Base-by-base conservation (phyloP, 2,113 vertebrate genomes). In the Alouatta palliata region DNA sequence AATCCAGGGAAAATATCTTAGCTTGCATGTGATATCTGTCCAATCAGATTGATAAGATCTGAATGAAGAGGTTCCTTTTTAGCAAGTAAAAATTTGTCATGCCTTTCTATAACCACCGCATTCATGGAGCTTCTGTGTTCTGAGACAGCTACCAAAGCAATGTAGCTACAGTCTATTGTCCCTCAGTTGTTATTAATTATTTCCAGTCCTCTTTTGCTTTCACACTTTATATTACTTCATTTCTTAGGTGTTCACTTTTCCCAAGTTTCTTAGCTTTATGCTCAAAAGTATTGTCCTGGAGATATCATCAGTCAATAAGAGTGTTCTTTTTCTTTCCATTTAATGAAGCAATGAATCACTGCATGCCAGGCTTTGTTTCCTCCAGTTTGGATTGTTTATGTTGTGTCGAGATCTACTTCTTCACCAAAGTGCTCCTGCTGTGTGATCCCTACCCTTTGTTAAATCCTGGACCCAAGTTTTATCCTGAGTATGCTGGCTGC, bases 341-440 rank as follows among this genome's bases (percentile, higher is more conserved):
- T 97, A 98, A 97, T 96, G 93, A 96, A 75, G 70, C 66, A 71
- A 92, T 95, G 94, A 92, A 97, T 97, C 92, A 95, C 79, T 37
- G 6, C 4, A 52, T 47, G n/a, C 23, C 88, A 79, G 40, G 17
- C 35, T 94, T 87, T 10, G 0, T 14, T 90, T 90, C 54, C 52
- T 95, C 56, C 1, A 4, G 3, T 56, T 86, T 68, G 37, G 14
- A 35, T 91, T 97, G 75, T 92, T 92, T 73, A 45, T 45, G 2
- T 6, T 77, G 2, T 90, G n/a, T 94, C 64, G 80, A 71, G 20
- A 90, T 49, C 84, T 43, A 35, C 10, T 61, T 83, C 56, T 73
- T 90, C 45, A 37, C n/a, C 37, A 35, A 70, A 35, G 21, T 14
- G 3, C 5, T 47, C 23, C 35, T 61, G 47, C 32, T 76, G 21